Conservation (phyloP, 2,888 invertebrate genomes). For the Nephrotoma guestfalica region DNA sequence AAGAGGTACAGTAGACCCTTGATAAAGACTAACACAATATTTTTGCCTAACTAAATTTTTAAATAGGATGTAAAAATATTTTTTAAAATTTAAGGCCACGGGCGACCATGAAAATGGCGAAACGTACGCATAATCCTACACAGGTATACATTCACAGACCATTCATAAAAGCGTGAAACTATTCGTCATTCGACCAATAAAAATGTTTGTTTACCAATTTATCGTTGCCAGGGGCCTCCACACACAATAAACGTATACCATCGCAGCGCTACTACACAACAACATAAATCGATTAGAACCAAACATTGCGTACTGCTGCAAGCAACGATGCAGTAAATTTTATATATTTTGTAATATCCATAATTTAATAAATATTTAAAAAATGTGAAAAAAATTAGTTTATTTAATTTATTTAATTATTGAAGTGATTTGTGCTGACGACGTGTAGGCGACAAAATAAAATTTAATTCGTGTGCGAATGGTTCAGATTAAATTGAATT, state of each 20-base stretch:
- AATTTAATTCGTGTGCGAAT: not conserved
- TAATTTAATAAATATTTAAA: not conserved
- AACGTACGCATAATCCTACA: too few species aligned
- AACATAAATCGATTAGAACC: not conserved
- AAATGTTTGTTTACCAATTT: not conserved
- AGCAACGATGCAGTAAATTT: not conserved
- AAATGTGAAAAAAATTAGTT: not conserved
- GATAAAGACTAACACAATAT: too few species aligned
- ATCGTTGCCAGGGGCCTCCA: not conserved
- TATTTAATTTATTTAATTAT: not conserved
- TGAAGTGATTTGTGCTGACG: not conserved
- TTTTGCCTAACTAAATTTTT: too few species aligned
- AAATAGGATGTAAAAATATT: too few species aligned
- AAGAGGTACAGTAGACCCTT: too few species aligned
- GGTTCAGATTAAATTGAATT: not conserved
- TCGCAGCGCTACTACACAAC: not conserved
- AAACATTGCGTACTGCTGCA: not conserved
- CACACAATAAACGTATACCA: not conserved
- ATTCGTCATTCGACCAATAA: not conserved
- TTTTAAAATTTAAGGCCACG: too few species aligned
- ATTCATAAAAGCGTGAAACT: not conserved
- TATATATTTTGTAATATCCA: not conserved
- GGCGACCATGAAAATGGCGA: too few species aligned
- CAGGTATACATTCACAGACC: not conserved
- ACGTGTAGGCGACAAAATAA: not conserved